A percentile compares a stretch with the other conserved stretches of the same genome.
phyloP scores from a whole-genome alignment of 2,113 vertebrate species.

The Salvelinus alpinus region DNA sequence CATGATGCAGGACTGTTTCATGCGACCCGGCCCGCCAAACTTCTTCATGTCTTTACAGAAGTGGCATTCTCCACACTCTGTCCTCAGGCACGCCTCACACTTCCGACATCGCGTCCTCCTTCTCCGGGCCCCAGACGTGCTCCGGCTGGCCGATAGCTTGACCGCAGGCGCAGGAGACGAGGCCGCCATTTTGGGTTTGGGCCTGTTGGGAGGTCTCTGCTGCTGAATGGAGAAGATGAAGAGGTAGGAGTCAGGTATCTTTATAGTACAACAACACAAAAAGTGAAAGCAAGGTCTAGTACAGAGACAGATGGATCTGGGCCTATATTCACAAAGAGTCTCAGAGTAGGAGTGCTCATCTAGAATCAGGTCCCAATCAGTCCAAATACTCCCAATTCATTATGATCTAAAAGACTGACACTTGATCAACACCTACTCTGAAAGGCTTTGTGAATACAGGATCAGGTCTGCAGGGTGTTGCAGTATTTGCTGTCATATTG shows the following conservation, averaged over 20 bases:
- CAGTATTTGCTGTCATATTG: too few relatives aligned
- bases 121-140: conserved; percentile 86
- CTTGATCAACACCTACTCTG: too few relatives aligned
- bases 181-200: conserved; percentile 86
- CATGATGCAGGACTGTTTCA: conserved; percentile 99
- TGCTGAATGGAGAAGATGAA: conserved; percentile 74
- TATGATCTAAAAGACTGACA: too few relatives aligned
- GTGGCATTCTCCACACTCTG: conserved; percentile 95
- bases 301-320: neutral
- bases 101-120: conserved; percentile 93
- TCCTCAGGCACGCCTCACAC: conserved; percentile 93
- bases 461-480: neutral
- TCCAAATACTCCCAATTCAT: too few relatives aligned
- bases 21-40: conserved; percentile 93
- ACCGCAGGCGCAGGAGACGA: conserved; percentile 60
- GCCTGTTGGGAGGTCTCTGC: conserved; percentile 87
- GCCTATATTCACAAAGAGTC: too few relatives aligned
- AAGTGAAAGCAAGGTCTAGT: neutral
- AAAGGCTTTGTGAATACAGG: too few relatives aligned
- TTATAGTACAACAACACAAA: neutral
- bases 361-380: too few relatives aligned
- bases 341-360: too few relatives aligned
- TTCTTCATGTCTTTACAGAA: conserved; percentile 99
- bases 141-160: conserved; percentile 87
- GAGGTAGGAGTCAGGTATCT: neutral